Evolutionary conservation across 2,113 vertebrate species (phyloP), one percentile per base, ranked within the genome.

Genomic region (Thymallus thymallus): DNA sequence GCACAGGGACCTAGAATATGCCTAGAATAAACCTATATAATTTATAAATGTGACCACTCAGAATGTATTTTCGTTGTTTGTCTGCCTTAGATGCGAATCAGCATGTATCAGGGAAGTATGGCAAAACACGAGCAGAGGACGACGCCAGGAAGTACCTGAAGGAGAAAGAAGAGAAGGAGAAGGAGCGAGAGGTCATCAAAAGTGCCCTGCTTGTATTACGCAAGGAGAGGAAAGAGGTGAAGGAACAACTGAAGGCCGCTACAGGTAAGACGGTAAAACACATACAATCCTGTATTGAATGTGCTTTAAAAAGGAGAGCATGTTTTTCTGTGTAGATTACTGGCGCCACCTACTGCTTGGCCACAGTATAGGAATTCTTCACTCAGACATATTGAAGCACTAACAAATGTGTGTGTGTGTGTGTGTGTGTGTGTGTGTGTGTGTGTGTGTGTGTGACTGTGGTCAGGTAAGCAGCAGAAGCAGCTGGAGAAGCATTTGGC

Each of bases 111-210:
- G 48, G 69, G 4, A 95, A 94, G 76, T 99, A 99, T 1, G 98
- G 98, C 63, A 99, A 99, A 92, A 98, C 94, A 10, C 92, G 98
- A 46, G 98, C 98, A 0, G 96, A 99, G 86, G 97, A 99, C 80
- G 98, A 99, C 0, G 97, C 98, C 72, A 90, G 94, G 51, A 87
- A 90, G 0, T 99, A 96, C 89, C 89, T 97, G 76, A 89, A 84
- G 0, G 94, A 99, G 83, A 97, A 99, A 73, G 96, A 98, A 82
- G 94, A 94, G 80, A 89, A 99, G 80, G 97, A 98, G 87, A 95
- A 93, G 75, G 93, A 96, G 85, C 98, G 97, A 66, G 94, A 96
- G 4, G 88, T 79, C 0, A 95, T 99, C 80, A 94, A 94, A 80
- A 91, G 90, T 0, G 85, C 90, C 23, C 91, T 99, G 78, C 48